Conservation (phyloP, 2,113 vertebrate genomes). For the Oryzias melastigma region DNA sequence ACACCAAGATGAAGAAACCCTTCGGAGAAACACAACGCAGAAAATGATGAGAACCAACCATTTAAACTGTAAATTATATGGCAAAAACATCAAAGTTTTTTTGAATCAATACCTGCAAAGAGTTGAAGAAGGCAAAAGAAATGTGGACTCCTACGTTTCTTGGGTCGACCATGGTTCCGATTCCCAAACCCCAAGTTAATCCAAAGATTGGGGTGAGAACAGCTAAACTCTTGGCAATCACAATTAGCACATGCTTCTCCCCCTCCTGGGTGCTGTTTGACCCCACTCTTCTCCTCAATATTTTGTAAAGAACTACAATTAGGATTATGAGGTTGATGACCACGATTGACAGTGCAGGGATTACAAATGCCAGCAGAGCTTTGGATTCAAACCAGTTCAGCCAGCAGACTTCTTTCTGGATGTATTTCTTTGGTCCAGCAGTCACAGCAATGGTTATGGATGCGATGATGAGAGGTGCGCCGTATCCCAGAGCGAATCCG, state of each 20-base stretch:
- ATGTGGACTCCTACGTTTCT: constrained; percentile 60
- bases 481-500: constrained; percentile 78
- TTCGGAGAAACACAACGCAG: constrained; percentile 29
- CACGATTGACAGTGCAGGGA: constrained; percentile 74
- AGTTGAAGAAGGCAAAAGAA: constrained; percentile 81
- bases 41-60: background rate
- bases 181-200: constrained; percentile 81
- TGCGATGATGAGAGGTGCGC: constrained; percentile 78
- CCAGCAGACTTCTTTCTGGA: constrained; percentile 75
- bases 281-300: constrained; percentile 66
- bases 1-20: constrained; percentile 83
- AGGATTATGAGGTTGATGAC: constrained; percentile 71
- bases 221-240: constrained; percentile 77
- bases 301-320: constrained; percentile 76
- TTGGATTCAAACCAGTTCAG: constrained; percentile 80
- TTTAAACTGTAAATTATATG: too few species aligned
- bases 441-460: constrained; percentile 79
- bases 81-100: too few species aligned
- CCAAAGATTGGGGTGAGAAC: constrained; percentile 85
- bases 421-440: constrained; percentile 63
- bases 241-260: constrained; percentile 70
- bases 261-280: constrained; percentile 36
- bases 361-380: constrained; percentile 81
- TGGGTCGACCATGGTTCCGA: constrained; percentile 45
- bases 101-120: constrained; percentile 80